These are phyloP conservation scores for Ectemnius continuus DNA, from an alignment of 2,888 invertebrate species.

Conservation along the genomic window DNA sequence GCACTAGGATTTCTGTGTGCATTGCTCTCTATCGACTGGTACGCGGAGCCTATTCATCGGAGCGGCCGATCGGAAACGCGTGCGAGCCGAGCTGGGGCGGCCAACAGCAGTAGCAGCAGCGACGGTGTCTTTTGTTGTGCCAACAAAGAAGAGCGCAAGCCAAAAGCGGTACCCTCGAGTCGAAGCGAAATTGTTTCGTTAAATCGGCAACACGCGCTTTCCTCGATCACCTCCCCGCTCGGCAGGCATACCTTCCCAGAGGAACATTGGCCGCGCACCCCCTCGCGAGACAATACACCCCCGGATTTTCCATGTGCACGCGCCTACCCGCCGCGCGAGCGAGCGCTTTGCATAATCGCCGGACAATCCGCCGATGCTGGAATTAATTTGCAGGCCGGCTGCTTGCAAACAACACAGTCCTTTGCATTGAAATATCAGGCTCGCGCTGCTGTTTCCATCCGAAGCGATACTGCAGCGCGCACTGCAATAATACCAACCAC, in stretches of 20 bases:
- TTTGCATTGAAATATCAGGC: no score
- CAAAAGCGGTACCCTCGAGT: conserved; percentile 21
- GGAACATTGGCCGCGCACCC: no score
- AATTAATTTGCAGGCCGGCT: not conserved
- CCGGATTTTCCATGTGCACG: not conserved
- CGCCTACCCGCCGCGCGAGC: not conserved
- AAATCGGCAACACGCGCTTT: conserved; percentile 42
- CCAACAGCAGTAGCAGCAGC: not conserved
- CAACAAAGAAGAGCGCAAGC: conserved; percentile 38
- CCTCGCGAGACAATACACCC: no score
- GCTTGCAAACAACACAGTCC: no score
- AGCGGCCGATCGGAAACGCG: conserved; percentile 19
- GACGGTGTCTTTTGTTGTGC: conserved; percentile 37
- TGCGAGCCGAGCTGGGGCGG: conserved; percentile 8
- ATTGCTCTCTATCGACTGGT: conserved; percentile 9
- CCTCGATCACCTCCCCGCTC: conserved; percentile 1
- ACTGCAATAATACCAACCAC: no score
- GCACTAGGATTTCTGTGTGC: conserved; percentile 32
- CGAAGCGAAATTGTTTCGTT: conserved; percentile 55
- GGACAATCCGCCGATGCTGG: not conserved
- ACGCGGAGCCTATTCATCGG: conserved; percentile 3
- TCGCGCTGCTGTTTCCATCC: no score
- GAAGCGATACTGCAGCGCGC: no score
- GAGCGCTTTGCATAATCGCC: not conserved
- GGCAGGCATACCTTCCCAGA: not conserved